Evolutionary conservation across 1,140 invertebrate genomes (phyloP).

Genomic region (Triops longicaudatus): DNA sequence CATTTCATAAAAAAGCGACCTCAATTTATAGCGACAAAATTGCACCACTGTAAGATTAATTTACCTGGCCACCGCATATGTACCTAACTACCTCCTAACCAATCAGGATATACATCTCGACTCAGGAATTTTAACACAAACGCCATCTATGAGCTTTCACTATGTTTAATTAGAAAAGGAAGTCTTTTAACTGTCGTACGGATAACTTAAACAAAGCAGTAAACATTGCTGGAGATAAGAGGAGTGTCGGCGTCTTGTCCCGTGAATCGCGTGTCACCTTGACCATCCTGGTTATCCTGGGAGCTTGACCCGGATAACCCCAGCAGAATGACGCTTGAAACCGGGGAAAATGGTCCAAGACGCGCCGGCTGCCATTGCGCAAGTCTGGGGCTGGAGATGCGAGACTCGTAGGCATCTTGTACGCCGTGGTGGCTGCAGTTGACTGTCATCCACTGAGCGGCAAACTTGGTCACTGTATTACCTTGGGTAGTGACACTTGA

Average conservation of each 20-base stretch:
- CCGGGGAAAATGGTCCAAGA: not conserved
- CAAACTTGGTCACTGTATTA: not conserved
- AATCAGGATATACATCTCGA: too few relatives aligned
- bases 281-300: not conserved
- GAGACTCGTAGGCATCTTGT: not conserved
- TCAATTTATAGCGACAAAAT: too few relatives aligned
- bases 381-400: not conserved
- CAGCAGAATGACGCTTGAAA: not conserved
- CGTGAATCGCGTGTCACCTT: not conserved
- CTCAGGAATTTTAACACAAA: too few relatives aligned
- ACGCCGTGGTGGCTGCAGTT: not conserved
- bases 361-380: not conserved
- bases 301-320: not conserved
- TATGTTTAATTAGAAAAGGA: too few relatives aligned
- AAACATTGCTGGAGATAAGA: not conserved
- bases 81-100: too few relatives aligned
- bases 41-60: too few relatives aligned
- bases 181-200: too few relatives aligned
- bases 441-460: not conserved
- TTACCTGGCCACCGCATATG: too few relatives aligned
- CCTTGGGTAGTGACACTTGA: not conserved
- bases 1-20: too few relatives aligned
- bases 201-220: too few relatives aligned
- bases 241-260: not conserved
- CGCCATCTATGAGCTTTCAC: too few relatives aligned